A percentile compares a stretch with the other conserved stretches of the same genome.
Conservation (phyloP, 2,888 invertebrate species). For the Ophion ellenae region DNA sequence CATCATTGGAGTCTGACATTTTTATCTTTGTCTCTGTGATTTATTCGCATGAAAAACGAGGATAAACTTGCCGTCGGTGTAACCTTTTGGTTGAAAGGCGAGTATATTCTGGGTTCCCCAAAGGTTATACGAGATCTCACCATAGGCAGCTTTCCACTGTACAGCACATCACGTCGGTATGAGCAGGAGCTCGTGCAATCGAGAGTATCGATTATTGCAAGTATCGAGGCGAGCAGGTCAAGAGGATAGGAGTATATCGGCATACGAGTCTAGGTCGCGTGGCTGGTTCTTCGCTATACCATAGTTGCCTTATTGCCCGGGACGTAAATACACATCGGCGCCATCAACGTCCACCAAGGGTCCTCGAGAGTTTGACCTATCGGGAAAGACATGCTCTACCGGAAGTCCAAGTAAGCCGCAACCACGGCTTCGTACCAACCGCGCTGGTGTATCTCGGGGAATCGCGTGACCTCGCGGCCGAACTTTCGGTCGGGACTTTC, state of each 20-base stretch:
- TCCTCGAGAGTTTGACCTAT: slow-evolving; percentile 63
- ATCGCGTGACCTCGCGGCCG: slow-evolving; percentile 47
- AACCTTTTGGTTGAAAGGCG: neutral
- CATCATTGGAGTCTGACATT: no score
- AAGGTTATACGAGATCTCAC: slow-evolving; percentile 2
- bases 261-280: slow-evolving; percentile 51
- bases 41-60: no score
- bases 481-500: slow-evolving; percentile 33
- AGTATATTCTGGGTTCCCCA: slow-evolving; percentile 10
- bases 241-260: slow-evolving; percentile 56
- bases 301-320: slow-evolving; percentile 18
- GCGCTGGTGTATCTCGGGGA: slow-evolving; percentile 19
- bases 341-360: slow-evolving; percentile 31
- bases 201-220: slow-evolving; percentile 57
- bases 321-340: slow-evolving; percentile 11
- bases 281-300: slow-evolving; percentile 31
- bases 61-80: neutral
- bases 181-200: slow-evolving; percentile 35
- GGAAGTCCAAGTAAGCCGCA: slow-evolving; percentile 51
- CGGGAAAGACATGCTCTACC: slow-evolving; percentile 47
- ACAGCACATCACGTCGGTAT: slow-evolving; percentile 2
- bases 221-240: slow-evolving; percentile 60
- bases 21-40: no score
- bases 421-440: slow-evolving; percentile 35
- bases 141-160: neutral